Conservation (phyloP, 1,140 invertebrate genomes). For the Neodiprion fabricii region DNA sequence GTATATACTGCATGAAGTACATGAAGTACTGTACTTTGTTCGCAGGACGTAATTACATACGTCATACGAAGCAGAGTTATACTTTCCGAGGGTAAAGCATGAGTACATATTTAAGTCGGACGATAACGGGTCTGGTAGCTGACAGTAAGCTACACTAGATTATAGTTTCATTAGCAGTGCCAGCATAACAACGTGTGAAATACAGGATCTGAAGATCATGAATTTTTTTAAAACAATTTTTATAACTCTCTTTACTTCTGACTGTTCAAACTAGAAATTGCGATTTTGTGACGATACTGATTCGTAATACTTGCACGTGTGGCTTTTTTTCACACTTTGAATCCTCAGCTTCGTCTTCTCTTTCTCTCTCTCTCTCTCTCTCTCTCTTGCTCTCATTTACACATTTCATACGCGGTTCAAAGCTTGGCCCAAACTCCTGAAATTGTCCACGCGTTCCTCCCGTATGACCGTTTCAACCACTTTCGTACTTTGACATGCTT, state of each 20-base stretch:
- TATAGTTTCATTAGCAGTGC: no score
- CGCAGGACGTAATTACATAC: no score
- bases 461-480: background rate
- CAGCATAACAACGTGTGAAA: no score
- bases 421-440: no score
- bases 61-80: no score
- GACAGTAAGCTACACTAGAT: no score
- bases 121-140: no score
- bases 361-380: slow-evolving; percentile 8
- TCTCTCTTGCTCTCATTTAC: slow-evolving; percentile 9
- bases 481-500: background rate
- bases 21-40: no score
- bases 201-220: background rate
- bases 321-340: slow-evolving; percentile 15
- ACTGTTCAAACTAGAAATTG: slow-evolving; percentile 48
- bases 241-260: slow-evolving; percentile 31
- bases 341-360: background rate
- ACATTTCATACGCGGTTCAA: background rate
- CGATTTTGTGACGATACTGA: no score
- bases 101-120: no score
- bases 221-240: slow-evolving; percentile 10
- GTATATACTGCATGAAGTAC: no score
- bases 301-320: background rate
- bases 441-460: background rate
- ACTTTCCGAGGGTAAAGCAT: no score